Conservation (phyloP, 2,888 invertebrate species). For the Spodoptera picta region DNA sequence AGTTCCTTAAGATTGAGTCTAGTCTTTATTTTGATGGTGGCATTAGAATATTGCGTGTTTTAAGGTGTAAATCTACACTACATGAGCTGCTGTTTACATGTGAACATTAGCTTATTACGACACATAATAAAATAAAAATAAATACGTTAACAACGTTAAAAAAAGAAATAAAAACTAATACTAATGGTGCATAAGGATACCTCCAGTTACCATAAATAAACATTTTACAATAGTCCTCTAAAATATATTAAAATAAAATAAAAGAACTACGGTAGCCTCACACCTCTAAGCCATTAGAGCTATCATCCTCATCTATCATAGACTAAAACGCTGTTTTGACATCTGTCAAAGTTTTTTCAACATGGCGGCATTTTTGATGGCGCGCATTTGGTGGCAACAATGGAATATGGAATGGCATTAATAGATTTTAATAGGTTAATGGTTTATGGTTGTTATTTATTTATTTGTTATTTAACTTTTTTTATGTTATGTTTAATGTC, state of each 20-base stretch:
- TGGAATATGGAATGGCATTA: slow-evolving; percentile 27
- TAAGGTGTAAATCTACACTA: neutral
- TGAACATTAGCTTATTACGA: too few relatives aligned
- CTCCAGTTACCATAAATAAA: slow-evolving; percentile 5
- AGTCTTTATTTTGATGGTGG: slow-evolving; percentile 29
- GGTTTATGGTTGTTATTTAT: slow-evolving; percentile 7
- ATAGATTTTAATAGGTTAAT: slow-evolving; percentile 36
- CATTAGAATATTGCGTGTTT: slow-evolving; percentile 11
- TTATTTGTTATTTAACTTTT: neutral
- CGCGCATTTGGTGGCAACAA: slow-evolving; percentile 47
- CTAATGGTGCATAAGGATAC: slow-evolving; percentile 22
- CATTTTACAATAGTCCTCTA: neutral
- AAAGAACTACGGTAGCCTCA: slow-evolving; percentile 26
- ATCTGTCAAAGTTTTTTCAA: slow-evolving; percentile 79
- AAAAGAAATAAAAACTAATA: slow-evolving; percentile 1
- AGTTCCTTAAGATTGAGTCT: slow-evolving; percentile 30
- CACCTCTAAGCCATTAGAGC: slow-evolving; percentile 36
- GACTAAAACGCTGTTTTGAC: slow-evolving; percentile 77
- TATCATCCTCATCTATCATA: slow-evolving; percentile 55
- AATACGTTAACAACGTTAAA: too few relatives aligned
- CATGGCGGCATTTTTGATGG: slow-evolving; percentile 49
- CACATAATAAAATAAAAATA: too few relatives aligned
- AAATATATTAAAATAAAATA: slow-evolving; percentile 18
- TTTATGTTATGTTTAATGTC: too few relatives aligned
- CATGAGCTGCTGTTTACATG: too few relatives aligned